Evolutionary conservation across 2,113 vertebrate genomes (phyloP), one percentile per base, ranked within the genome.

Genomic region (Catharus bicknelli): DNA sequence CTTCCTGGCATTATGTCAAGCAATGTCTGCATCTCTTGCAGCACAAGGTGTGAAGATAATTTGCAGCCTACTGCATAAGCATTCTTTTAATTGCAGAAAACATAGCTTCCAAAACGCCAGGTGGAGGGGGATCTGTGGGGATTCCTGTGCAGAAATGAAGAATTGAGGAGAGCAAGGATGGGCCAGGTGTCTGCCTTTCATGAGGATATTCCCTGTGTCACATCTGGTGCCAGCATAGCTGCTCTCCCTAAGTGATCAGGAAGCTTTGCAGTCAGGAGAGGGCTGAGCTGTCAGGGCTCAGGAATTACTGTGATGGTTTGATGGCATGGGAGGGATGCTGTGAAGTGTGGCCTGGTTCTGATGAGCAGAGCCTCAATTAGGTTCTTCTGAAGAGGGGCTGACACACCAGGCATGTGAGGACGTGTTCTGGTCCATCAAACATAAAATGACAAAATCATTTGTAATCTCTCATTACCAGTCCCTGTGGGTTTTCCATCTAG

Each of bases 261-360:
- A 78, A 75, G 78, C 82, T 90, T 75, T 91, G 87, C 92, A 82
- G 68, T 16, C 51, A 61, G 66, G 84, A 47, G 57, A 94, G 91
- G 85, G 90, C 86, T 86, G 74, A 94, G 95, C 96, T 96, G 92
- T 91, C 96, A 86, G 0, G 77, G 95, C 92, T 93, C 85, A 51
- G 30, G 94, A 86, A 34, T 95, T 90, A 38, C 25, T 10, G 1
- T 69, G 95, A 38, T 7, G 58, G 64, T 73, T 90, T 91, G 89
- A 40, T 95, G 95, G 96, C 93, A 62, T 3, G 13, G 76, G 94
- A 95, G 89, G 90, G 96, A 66, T 64, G 25, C 90, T 87, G 69
- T 69, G 93, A 75, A 78, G 88, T 83, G 90, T 23, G 0, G 48
- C 2, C 1, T 67, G 87, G 88, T 78, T 93, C 86, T 96, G 93